Base-by-base conservation (phyloP, 2,888 invertebrate genomes). In the Zeuzera pyrina region DNA sequence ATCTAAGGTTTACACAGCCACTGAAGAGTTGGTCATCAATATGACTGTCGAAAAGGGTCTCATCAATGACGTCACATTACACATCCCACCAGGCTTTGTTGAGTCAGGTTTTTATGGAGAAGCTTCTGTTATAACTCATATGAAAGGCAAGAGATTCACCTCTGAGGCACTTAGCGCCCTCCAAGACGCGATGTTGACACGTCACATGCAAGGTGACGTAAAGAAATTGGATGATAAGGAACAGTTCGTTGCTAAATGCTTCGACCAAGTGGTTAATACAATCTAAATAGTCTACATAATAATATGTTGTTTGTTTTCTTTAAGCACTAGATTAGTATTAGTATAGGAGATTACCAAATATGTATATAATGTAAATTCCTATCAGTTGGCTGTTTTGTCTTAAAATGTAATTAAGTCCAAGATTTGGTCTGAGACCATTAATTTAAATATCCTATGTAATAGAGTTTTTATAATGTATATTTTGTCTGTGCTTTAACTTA, bases 91-190 rank as follows among this genome's bases (percentile, higher is more conserved):
- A 1, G 87, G 88, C 3, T 62, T 90, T 22, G 73, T 86, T 3
- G 78, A 86, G 16, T 84, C 81, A 2, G 87, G 88, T 7, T 87
- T 88, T 53, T 84, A 84, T 41, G 87, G 88, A 3, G 87, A 90
- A 49, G 88, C 88, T 0, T 87, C 88, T 15, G 87, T 88, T 2
- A 84, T 90, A 29, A 88, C 88, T 3, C 86, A 85, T 41, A 72
- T 91, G 5, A 87, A 87, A 52, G 90, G 90, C 10, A 86, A 87
- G 41, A 83, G 84, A 52, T 91, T 90, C 61, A 86, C 87, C 1
- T 87, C 88, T 11, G 87, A 88, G 57, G 85, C 89, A 5, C 72
- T 89, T 6, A 78, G 74, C 25, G 86, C 85, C 8, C 77, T 91
- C 12, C 86, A 90, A 45, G 73, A 83, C 22, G 84, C 84, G 2